phyloP scores from a whole-genome alignment of 2,797 vertebrate genomes.

The Coregonus ussuriensis region DNA sequence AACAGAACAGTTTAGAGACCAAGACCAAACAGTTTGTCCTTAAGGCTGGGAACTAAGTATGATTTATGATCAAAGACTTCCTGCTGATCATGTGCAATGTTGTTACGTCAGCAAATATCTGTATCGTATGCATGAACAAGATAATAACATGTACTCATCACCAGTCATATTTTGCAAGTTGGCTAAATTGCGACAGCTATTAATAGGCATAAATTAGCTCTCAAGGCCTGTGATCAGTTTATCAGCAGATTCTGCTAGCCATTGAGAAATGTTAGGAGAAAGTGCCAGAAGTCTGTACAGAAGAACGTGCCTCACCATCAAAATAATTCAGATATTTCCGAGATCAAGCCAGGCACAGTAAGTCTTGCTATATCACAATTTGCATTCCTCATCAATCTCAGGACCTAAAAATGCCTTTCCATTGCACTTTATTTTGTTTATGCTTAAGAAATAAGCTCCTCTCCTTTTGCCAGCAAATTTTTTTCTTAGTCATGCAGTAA shows the following conservation, averaged over 20 bases:
- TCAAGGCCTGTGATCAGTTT: neutral
- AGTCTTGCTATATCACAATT: slow-evolving; percentile 52
- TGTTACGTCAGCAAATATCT: neutral
- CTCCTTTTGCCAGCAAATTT: slow-evolving; percentile 61
- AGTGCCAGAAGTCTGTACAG: slow-evolving; percentile 10
- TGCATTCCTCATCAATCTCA: slow-evolving; percentile 63
- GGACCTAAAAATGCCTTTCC: slow-evolving; percentile 61
- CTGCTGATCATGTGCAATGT: neutral
- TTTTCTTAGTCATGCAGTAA: slow-evolving; percentile 66
- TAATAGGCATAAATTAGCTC: neutral
- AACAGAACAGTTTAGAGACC: neutral
- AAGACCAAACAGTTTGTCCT: neutral
- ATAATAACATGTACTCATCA: too few species aligned
- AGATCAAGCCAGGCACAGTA: slow-evolving; percentile 46
- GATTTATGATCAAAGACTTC: slow-evolving; percentile 2
- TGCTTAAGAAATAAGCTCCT: slow-evolving; percentile 64
- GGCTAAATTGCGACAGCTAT: neutral
- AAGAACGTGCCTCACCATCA: slow-evolving; percentile 4
- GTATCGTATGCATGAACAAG: too few species aligned
- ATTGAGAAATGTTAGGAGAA: neutral
- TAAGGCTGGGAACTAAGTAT: neutral
- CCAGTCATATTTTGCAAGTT: too few species aligned
- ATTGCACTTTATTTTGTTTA: slow-evolving; percentile 64
- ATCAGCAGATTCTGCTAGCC: neutral
- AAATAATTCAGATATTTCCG: slow-evolving; percentile 34